Evolutionary conservation across 2,797 vertebrate species (phyloP), one percentile per base, ranked within the genome.

Genomic region (Pangasius djambal): DNA sequence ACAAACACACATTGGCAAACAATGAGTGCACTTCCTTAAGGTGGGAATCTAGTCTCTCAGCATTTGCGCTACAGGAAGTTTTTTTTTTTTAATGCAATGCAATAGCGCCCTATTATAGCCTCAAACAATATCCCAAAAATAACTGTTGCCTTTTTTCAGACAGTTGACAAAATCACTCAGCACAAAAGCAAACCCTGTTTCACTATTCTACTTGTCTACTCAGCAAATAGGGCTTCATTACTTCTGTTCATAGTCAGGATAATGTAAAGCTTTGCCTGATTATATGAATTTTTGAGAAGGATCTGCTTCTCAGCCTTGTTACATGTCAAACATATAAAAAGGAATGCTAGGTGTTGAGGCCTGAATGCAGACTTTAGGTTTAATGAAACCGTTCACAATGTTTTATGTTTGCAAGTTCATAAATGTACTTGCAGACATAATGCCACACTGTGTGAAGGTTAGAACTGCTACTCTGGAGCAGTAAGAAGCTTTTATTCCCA

Each of bases 1-100:
- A 88, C 48, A 89, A 48, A 90, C 65, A 88, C 81, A 86, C 37
- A 88, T 18, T 25, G 52, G 61, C 34, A 77, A 61, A 34, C n/a
- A 22, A 48, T 77, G 37, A 88, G 70, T 59, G 75, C 55, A 55
- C 67, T 52, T 72, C 37, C 50, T 28, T 37, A 18, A 31, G 34
- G 12, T 57, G 34, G 13, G 20, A 86, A 74, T 57, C 34, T 20
- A 44, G 1, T 59, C 48, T 70, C 67, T 55, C 31, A 57, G 67
- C 52, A 57, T n/a, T 22, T 86, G 67, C 22, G 22, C 4, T 52
- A 67, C 63, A 69, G 44, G 34, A 83, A 34, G 44, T 70, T 22
- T 22, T 9, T 28, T 59, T 34, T 55, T 82, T 85, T 69, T 50
- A 31, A n/a, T n/a, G 28, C 82, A 48, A 22, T 67, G 40, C 20